Conservation (phyloP, 1,140 invertebrate genomes). For the Drosophila suzukii region DNA sequence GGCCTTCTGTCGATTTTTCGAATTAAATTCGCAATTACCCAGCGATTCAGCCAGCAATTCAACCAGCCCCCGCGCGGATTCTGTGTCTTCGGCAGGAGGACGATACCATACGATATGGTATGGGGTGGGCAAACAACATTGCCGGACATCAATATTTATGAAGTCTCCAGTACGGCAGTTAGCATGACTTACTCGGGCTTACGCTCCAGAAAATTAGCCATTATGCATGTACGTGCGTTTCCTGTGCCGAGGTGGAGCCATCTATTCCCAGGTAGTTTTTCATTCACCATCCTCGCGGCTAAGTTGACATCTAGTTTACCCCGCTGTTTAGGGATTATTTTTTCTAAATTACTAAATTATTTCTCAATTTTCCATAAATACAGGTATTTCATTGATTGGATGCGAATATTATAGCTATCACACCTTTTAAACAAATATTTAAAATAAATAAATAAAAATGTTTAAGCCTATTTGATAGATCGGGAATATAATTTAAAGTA, state of each 20-base stretch:
- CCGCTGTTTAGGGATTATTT: not conserved
- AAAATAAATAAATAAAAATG: not conserved
- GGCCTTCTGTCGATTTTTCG: slow-evolving; percentile 65
- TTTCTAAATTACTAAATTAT: not conserved
- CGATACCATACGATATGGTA: not conserved
- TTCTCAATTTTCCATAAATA: not conserved
- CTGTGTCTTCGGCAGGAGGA: slow-evolving; percentile 14
- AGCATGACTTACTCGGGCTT: slow-evolving; percentile 30
- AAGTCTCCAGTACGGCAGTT: slow-evolving; percentile 41
- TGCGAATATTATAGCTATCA: no score
- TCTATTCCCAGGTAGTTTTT: slow-evolving; percentile 25
- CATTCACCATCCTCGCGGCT: not conserved
- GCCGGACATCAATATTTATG: slow-evolving; percentile 71
- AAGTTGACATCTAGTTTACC: slow-evolving; percentile 34
- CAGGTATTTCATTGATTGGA: no score
- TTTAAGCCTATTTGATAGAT: not conserved
- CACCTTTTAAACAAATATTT: no score
- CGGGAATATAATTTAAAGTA: no score
- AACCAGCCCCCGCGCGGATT: slow-evolving; percentile 10
- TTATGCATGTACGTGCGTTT: slow-evolving; percentile 27
- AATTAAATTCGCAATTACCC: slow-evolving; percentile 64
- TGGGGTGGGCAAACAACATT: slow-evolving; percentile 31
- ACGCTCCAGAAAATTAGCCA: slow-evolving; percentile 40
- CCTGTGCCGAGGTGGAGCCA: slow-evolving; percentile 19
- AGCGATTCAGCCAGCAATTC: not conserved